Base-by-base conservation (phyloP, 2,797 vertebrate genomes). In the Luscinia luscinia region DNA sequence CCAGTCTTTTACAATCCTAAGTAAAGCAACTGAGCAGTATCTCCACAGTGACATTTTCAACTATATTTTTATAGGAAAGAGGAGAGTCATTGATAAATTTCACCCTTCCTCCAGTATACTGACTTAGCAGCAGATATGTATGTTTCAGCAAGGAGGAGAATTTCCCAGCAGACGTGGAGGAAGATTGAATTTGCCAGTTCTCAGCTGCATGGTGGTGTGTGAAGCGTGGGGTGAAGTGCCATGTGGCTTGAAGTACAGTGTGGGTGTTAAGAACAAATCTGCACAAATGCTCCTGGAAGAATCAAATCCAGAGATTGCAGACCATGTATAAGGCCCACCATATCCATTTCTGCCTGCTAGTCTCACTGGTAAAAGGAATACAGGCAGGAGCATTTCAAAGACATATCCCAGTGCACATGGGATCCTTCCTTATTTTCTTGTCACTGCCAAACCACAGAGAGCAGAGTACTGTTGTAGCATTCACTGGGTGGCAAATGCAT, bases 1-100 rank as follows among this genome's bases (percentile, higher is more conserved):
- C 34, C 28, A 6, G n/a, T 46, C 67, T 93, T 92, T 81, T 93
- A 73, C 51, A 86, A 32, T 40, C 87, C 73, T 79, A 78, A 93
- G 78, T 58, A 83, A 96, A 97, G 89, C 38, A 89, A 77, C 45
- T 3, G 30, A 62, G 74, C 24, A 34, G 22, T 26, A 30, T 81
- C 79, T 69, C 15, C 6, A 36, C 18, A 6, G 72, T 92, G 84
- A 94, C 36, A 68, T 59, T 92, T 81, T 26, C 85, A 95, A 49
- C 17, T 87, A 76, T 6, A 23, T 66, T 84, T 93, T 95, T 75
- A 66, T 64, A 57, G 79, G 87, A 78, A 97, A 79, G 45, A 51
- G 78, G 78, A 89, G 66, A 70, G 36, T 91, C 78, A 80, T 45
- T 96, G 95, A 94, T 92, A 85, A 40, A 95, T 97, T 97, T 93